Evolutionary conservation across 2,113 vertebrate species (phyloP).

Genomic region (Lamprotornis superbus): DNA sequence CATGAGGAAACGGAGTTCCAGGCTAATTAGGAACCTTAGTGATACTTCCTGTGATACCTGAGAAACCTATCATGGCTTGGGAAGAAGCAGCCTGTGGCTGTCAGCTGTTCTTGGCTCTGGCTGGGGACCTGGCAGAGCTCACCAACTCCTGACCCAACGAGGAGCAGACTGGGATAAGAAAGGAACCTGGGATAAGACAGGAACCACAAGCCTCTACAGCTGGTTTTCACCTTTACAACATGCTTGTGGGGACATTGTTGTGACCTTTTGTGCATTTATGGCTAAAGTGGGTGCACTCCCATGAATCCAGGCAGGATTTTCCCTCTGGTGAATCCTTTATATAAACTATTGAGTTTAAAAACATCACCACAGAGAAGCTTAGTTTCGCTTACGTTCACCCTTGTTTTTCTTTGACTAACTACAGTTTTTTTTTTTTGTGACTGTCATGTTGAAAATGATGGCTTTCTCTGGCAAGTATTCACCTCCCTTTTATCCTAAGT

Average conservation of each 20-base stretch:
- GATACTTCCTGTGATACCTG: neutral
- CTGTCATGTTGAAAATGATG: neutral
- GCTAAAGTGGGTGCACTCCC: neutral
- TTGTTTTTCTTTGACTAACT: neutral
- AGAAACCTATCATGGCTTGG: neutral
- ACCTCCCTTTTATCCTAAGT: neutral
- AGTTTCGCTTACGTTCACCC: neutral
- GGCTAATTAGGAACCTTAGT: neutral
- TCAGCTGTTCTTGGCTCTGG: neutral
- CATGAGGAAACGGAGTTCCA: accelerated
- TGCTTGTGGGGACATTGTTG: too few relatives aligned
- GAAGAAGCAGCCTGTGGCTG: neutral
- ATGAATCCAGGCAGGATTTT: neutral
- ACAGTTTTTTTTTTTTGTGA: neutral
- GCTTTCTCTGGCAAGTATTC: neutral
- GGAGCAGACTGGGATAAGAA: neutral
- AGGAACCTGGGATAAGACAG: neutral
- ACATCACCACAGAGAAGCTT: neutral
- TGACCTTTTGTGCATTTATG: neutral
- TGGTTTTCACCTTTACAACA: neutral
- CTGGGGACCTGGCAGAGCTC: neutral
- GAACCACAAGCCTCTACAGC: neutral
- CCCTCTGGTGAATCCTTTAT: neutral
- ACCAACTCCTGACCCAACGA: neutral
- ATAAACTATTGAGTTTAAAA: neutral